phyloP scores from a whole-genome alignment of 2,888 invertebrate genomes.

The Drosophila flavopinicola region DNA sequence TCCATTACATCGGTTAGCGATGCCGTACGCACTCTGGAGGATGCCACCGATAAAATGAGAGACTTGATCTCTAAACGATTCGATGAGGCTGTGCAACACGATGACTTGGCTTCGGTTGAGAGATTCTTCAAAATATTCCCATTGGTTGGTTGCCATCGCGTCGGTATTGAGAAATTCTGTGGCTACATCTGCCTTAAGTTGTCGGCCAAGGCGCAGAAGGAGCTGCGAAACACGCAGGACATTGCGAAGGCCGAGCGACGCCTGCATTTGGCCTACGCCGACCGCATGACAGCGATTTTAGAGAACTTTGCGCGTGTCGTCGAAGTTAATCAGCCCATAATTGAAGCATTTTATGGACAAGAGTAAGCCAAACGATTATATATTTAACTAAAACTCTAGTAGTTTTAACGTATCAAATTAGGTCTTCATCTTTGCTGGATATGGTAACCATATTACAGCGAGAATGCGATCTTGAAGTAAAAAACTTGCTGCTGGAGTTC shows the following conservation, averaged over 20 bases:
- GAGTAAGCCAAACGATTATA: conserved; percentile 45
- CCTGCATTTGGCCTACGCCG: conserved; percentile 91
- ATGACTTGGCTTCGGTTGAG: conserved; percentile 95
- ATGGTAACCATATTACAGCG: conserved; percentile 90
- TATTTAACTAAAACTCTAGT: not conserved
- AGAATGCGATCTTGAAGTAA: conserved; percentile 90
- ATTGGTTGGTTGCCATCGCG: conserved; percentile 94
- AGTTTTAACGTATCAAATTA: conserved; percentile 9
- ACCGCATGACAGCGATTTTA: conserved; percentile 92
- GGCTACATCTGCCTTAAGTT: conserved; percentile 92
- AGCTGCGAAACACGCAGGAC: conserved; percentile 88
- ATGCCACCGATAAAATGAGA: conserved; percentile 89
- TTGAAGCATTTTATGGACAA: conserved; percentile 93
- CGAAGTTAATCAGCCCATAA: conserved; percentile 94
- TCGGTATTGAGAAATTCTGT: conserved; percentile 95
- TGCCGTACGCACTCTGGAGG: conserved; percentile 86
- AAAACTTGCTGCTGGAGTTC: conserved; percentile 89
- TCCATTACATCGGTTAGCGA: conserved; percentile 84
- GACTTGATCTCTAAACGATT: conserved; percentile 89
- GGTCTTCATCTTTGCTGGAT: conserved; percentile 87
- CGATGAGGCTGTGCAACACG: conserved; percentile 94
- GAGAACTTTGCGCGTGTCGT: conserved; percentile 93
- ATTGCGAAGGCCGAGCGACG: conserved; percentile 89
- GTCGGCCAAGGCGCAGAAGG: conserved; percentile 89
- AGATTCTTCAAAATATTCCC: conserved; percentile 99